These are phyloP conservation scores for Saxidomus purpurata DNA, from an alignment of 1,140 invertebrate genomes.

Conservation along the genomic window DNA sequence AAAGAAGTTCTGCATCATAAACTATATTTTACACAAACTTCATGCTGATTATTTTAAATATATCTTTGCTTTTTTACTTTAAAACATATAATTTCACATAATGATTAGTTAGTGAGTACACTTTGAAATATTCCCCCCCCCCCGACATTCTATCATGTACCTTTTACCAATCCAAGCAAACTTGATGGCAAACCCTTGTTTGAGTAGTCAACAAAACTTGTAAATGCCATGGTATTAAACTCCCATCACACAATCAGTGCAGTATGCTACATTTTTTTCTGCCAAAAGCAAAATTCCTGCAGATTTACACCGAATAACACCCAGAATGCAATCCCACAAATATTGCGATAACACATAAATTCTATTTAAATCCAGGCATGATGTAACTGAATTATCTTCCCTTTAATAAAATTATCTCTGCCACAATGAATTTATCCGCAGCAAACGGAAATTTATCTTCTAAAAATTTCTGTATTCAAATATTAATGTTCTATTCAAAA, in stretches of 20 bases:
- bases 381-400: background rate
- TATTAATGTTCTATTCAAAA: constrained; percentile 9
- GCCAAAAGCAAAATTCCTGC: background rate
- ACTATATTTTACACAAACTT: no score
- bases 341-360: background rate
- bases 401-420: background rate
- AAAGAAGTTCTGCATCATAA: no score
- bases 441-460: background rate
- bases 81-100: no score
- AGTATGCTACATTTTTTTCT: background rate
- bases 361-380: background rate
- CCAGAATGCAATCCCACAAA: background rate
- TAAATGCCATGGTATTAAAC: background rate
- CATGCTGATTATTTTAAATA: no score
- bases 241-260: background rate
- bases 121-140: no score
- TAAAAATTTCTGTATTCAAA: background rate
- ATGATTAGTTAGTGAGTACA: no score
- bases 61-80: no score
- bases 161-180: constrained; percentile 23
- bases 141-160: no score
- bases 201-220: background rate
- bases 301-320: background rate
- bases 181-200: constrained; percentile 25
- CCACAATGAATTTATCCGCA: background rate